Conservation (phyloP, 2,888 invertebrate genomes). For the Hecatera dysodea region DNA sequence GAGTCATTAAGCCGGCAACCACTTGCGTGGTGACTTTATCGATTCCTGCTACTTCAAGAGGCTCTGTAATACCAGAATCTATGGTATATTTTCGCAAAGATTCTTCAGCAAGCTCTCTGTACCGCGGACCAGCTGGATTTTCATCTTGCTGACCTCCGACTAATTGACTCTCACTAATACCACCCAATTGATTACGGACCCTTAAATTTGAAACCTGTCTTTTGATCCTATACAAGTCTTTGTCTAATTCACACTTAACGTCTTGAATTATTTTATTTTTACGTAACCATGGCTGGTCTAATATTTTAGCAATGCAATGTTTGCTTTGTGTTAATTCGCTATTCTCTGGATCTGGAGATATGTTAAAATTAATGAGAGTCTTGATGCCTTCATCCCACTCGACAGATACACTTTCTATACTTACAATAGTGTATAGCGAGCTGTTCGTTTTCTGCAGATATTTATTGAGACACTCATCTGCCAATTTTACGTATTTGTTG, state of each 20-base stretch:
- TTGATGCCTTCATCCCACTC: slow-evolving; percentile 62
- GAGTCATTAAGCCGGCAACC: slow-evolving; percentile 61
- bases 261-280: slow-evolving; percentile 53
- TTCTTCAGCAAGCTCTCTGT: slow-evolving; percentile 64
- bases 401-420: slow-evolving; percentile 44
- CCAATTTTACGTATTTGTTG: slow-evolving; percentile 66
- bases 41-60: slow-evolving; percentile 53
- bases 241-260: slow-evolving; percentile 61
- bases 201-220: slow-evolving; percentile 15
- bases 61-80: slow-evolving; percentile 12
- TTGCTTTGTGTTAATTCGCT: slow-evolving; percentile 31
- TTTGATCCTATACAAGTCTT: slow-evolving; percentile 53
- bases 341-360: slow-evolving; percentile 65
- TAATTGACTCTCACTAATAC: slow-evolving; percentile 57
- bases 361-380: slow-evolving; percentile 62
- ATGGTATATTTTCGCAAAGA: slow-evolving; percentile 66
- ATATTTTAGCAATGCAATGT: slow-evolving; percentile 62
- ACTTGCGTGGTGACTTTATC: slow-evolving; percentile 61
- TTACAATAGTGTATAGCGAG: slow-evolving; percentile 41
- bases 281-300: slow-evolving; percentile 62
- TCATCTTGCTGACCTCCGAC: slow-evolving; percentile 45
- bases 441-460: slow-evolving; percentile 51
- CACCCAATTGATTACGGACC: neutral
- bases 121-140: slow-evolving; percentile 59
- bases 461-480: slow-evolving; percentile 69